Conservation (phyloP, 2,113 vertebrate species). For the Narcine bancroftii region DNA sequence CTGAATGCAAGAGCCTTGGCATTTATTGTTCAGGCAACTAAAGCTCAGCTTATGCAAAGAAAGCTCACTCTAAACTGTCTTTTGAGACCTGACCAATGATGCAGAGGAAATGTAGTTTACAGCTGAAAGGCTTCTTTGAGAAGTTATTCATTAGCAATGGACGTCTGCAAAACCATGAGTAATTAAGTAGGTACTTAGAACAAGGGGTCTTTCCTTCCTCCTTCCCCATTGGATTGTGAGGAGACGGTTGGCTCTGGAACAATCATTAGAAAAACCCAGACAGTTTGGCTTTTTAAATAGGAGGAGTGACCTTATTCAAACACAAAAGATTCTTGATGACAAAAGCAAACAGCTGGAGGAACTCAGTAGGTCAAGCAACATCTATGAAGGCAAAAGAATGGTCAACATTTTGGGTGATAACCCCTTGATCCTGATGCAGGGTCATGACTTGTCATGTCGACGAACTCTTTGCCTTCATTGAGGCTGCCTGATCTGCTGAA, state of each 20-base stretch:
- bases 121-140: background rate
- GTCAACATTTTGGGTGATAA: no score
- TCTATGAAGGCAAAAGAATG: no score
- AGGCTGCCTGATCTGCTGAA: no score
- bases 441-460: no score
- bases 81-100: background rate
- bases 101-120: background rate
- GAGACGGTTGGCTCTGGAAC: background rate
- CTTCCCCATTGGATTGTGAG: background rate
- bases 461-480: no score
- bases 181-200: background rate
- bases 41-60: background rate
- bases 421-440: no score
- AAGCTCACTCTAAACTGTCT: background rate
- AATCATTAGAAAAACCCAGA: background rate
- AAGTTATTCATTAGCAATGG: background rate
- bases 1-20: background rate
- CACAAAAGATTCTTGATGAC: no score
- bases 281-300: no score
- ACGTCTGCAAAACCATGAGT: background rate
- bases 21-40: background rate
- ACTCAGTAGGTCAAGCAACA: no score
- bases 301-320: no score
- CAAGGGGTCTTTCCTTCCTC: background rate
- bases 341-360: no score